Conservation (phyloP, 2,888 invertebrate species). For the Melolontha melolontha region DNA sequence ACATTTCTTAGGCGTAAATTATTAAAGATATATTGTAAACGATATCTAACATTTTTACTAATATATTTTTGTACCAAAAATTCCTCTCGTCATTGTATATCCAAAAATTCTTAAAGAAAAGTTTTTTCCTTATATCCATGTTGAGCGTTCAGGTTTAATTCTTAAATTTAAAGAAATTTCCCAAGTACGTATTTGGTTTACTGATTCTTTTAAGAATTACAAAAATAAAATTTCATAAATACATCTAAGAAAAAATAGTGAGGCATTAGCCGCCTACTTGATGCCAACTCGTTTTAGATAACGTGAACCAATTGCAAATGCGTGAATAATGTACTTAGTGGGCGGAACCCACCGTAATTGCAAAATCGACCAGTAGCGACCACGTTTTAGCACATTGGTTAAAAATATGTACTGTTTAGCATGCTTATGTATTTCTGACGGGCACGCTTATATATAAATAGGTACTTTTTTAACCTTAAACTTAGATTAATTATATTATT, state of each 20-base stretch:
- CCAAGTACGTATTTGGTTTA: too few species aligned
- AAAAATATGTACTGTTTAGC: conserved; percentile 29
- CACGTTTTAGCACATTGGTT: conserved; percentile 39
- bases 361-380: conserved; percentile 41
- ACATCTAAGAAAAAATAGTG: neutral
- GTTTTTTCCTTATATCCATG: too few species aligned
- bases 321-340: conserved; percentile 41
- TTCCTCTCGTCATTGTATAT: too few species aligned
- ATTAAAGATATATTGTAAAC: too few species aligned
- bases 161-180: too few species aligned
- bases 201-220: too few species aligned
- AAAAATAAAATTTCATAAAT: too few species aligned
- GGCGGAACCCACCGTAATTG: conserved; percentile 40
- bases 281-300: conserved; percentile 33
- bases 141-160: too few species aligned
- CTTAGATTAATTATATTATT: conserved; percentile 20
- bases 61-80: too few species aligned
- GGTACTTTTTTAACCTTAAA: conserved; percentile 11
- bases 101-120: too few species aligned
- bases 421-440: conserved; percentile 20
- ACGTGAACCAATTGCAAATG: conserved; percentile 42
- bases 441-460: conserved; percentile 26
- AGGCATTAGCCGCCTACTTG: conserved; percentile 28
- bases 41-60: too few species aligned
- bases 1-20: too few species aligned